phyloP scores from a whole-genome alignment of 2,113 vertebrate genomes.

The Ophiodon elongatus region DNA sequence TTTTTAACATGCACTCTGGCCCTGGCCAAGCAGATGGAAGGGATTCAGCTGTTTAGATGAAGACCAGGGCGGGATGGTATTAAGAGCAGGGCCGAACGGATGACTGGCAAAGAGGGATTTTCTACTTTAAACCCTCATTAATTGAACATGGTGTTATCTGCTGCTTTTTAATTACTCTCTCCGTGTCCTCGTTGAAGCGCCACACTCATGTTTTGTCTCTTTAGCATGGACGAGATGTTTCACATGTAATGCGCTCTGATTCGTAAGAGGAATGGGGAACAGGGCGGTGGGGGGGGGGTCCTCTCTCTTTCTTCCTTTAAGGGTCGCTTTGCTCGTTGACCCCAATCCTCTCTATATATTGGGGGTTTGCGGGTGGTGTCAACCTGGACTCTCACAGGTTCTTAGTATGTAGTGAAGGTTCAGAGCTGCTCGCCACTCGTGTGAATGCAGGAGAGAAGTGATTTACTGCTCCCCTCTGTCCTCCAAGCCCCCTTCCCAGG shows the following conservation, averaged over 20 bases:
- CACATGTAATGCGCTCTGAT: constrained; percentile 60
- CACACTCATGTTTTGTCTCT: not conserved
- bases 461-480: constrained; percentile 58
- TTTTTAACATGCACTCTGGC: constrained; percentile 31
- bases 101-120: constrained; percentile 74
- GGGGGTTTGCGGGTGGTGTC: constrained; percentile 7
- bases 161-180: constrained; percentile 66
- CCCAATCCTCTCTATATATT: constrained; percentile 61
- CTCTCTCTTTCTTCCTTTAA: constrained; percentile 64
- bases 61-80: constrained; percentile 67
- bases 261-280: constrained; percentile 48
- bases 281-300: not conserved
- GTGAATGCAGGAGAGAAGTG: constrained; percentile 47
- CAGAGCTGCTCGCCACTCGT: constrained; percentile 51
- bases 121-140: constrained; percentile 74
- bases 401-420: constrained; percentile 58
- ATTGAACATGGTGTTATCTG: constrained; percentile 65
- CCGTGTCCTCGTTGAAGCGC: not conserved
- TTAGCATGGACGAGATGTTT: constrained; percentile 46
- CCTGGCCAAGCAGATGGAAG: constrained; percentile 70
- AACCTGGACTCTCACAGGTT: constrained; percentile 51
- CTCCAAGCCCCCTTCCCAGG: constrained; percentile 42
- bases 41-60: constrained; percentile 73
- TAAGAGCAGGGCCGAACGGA: constrained; percentile 69
- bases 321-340: constrained; percentile 65